phyloP scores from a whole-genome alignment of 1,140 invertebrate genomes.

The Wiebesia pumilae region DNA sequence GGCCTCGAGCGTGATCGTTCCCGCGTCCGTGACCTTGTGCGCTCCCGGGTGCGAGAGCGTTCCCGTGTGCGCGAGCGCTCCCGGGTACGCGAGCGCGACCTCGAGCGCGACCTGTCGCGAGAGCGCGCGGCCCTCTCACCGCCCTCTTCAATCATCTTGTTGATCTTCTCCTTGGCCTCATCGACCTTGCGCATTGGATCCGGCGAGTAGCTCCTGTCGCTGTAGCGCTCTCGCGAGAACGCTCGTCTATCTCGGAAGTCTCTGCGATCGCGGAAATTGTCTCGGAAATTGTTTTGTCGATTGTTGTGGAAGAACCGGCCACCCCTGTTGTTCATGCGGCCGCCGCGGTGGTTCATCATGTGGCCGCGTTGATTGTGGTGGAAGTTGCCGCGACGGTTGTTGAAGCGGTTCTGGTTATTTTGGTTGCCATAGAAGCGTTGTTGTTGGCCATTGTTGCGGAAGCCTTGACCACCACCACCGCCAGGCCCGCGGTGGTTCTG shows the following conservation, averaged over 20 bases:
- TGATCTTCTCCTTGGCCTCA: slow-evolving; percentile 79
- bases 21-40: slow-evolving; percentile 75
- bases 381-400: slow-evolving; percentile 59
- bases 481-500: slow-evolving; percentile 68
- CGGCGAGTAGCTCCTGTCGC: slow-evolving; percentile 77
- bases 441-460: slow-evolving; percentile 72
- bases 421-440: slow-evolving; percentile 71
- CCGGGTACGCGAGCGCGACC: slow-evolving; percentile 77
- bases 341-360: slow-evolving; percentile 52
- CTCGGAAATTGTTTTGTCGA: slow-evolving; percentile 78
- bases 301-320: slow-evolving; percentile 77
- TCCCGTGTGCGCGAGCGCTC: slow-evolving; percentile 77
- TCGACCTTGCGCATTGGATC: slow-evolving; percentile 79
- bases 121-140: slow-evolving; percentile 64
- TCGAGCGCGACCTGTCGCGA: slow-evolving; percentile 62
- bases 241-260: slow-evolving; percentile 77
- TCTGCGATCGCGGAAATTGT: slow-evolving; percentile 78
- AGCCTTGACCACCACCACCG: slow-evolving; percentile 55
- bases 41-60: slow-evolving; percentile 78
- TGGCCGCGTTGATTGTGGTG: slow-evolving; percentile 48
- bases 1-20: slow-evolving; percentile 73
- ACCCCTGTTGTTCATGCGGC: slow-evolving; percentile 63
- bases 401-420: slow-evolving; percentile 63
- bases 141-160: slow-evolving; percentile 77
- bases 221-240: slow-evolving; percentile 72